phyloP scores from a whole-genome alignment of 2,797 vertebrate species.

The Sciaenops ocellatus region DNA sequence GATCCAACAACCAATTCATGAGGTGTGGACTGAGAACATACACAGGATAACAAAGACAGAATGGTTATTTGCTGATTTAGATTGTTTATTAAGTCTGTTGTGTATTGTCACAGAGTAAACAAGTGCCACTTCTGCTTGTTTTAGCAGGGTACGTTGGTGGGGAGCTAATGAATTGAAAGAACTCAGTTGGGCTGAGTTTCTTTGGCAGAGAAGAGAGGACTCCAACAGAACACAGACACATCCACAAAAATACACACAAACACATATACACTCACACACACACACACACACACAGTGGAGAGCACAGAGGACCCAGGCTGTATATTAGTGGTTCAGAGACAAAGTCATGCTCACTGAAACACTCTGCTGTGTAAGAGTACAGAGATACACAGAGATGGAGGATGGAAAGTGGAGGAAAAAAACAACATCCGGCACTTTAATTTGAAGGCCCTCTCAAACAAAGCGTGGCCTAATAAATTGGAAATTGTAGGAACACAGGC shows the following conservation, averaged over 20 bases:
- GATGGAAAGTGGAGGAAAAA: conserved; percentile 25
- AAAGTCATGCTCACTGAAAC: conserved; percentile 75
- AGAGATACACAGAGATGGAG: conserved; percentile 38
- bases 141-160: conserved; percentile 38
- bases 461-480: conserved; percentile 80
- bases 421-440: conserved; percentile 68
- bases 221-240: conserved; percentile 29
- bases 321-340: conserved; percentile 74
- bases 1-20: conserved; percentile 17
- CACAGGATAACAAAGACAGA: conserved; percentile 6
- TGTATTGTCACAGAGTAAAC: conserved; percentile 53
- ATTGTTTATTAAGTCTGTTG: conserved; percentile 44
- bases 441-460: conserved; percentile 76
- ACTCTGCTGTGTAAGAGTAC: conserved; percentile 49
- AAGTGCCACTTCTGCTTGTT: conserved; percentile 36
- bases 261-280: conserved; percentile 33
- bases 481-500: conserved; percentile 73
- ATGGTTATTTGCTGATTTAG: conserved; percentile 36
- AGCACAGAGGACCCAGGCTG: conserved; percentile 51
- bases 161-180: conserved; percentile 70
- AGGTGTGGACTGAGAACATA: background rate
- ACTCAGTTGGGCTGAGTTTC: conserved; percentile 51
- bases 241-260: conserved; percentile 34
- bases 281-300: conserved; percentile 29
- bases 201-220: conserved; percentile 46